Evolutionary conservation across 2,797 vertebrate genomes (phyloP).

Genomic region (Mionectes olivaceus): DNA sequence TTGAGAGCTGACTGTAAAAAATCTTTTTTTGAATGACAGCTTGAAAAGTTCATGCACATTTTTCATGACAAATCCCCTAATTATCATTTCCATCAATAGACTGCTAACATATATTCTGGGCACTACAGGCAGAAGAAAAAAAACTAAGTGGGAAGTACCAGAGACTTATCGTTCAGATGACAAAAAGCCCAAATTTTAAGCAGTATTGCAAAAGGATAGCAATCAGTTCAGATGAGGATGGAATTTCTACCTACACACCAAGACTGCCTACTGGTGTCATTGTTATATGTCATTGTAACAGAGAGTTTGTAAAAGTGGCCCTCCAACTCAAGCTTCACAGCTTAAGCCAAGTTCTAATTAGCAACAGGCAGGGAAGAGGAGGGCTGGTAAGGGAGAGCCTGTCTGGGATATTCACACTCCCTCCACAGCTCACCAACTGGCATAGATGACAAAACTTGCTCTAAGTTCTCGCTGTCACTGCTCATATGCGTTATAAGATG

Average conservation of each 20-base stretch:
- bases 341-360: neutral
- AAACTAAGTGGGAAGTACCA: conserved; percentile 12
- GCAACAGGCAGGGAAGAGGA: neutral
- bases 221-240: neutral
- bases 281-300: neutral
- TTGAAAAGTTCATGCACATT: conserved; percentile 57
- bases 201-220: neutral
- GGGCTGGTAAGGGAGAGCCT: neutral
- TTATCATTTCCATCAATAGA: conserved; percentile 64
- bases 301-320: neutral
- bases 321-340: neutral
- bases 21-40: conserved; percentile 51
- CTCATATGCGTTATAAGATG: neutral
- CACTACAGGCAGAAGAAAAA: conserved; percentile 14
- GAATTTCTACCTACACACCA: neutral
- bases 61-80: conserved; percentile 59
- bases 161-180: neutral
- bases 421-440: neutral
- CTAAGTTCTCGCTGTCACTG: neutral
- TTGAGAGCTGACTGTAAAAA: conserved; percentile 54
- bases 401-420: neutral
- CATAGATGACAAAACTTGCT: neutral
- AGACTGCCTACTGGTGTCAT: neutral
- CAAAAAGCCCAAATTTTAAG: conserved; percentile 11
- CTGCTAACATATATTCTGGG: neutral